These are phyloP conservation scores for Eidolon helvum DNA, from an alignment of 2,113 vertebrate genomes.

Conservation along the genomic window DNA sequence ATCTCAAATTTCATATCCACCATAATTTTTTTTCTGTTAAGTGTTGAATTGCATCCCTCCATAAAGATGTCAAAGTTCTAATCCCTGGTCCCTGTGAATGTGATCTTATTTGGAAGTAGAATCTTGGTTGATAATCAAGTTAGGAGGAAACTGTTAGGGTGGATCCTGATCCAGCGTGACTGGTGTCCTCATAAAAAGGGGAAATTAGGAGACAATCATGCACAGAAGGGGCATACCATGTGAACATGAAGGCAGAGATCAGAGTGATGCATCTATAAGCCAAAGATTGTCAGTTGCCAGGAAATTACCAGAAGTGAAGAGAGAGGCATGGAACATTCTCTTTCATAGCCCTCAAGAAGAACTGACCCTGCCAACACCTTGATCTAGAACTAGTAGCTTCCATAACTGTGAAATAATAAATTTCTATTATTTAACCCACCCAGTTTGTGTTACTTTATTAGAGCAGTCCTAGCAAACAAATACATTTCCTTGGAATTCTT, in stretches of 20 bases:
- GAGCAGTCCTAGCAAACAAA: background rate
- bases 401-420: background rate
- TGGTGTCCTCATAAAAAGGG: background rate
- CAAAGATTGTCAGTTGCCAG: background rate
- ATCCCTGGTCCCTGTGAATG: background rate
- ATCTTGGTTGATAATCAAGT: background rate
- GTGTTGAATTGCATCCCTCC: background rate
- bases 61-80: background rate
- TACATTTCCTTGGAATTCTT: background rate
- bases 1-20: background rate
- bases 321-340: background rate
- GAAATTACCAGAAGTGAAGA: background rate
- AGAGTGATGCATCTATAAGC: background rate
- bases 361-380: background rate
- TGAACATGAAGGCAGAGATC: background rate
- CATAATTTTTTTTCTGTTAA: background rate
- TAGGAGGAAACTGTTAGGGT: background rate
- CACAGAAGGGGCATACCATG: background rate
- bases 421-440: background rate
- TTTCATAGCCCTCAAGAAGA: background rate
- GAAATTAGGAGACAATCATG: background rate
- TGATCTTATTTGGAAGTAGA: background rate
- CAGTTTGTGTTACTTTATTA: background rate
- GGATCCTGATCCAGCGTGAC: background rate
- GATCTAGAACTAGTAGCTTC: background rate